Percentiles rank a stretch among this genome's conserved stretches.
Evolutionary conservation across 2,797 vertebrate species (phyloP).

Genomic region (Glyptemys insculpta): DNA sequence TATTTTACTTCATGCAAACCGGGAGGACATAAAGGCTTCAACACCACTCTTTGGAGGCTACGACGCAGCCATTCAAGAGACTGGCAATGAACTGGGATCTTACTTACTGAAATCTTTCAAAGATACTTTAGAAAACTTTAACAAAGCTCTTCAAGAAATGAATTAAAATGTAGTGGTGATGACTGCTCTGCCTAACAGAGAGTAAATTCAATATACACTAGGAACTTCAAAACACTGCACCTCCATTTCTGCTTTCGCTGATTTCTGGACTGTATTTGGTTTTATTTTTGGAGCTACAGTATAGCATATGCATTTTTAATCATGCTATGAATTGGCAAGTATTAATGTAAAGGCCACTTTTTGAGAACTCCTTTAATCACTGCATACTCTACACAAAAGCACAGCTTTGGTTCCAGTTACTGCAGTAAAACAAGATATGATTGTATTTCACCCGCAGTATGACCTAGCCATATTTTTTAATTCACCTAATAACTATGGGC

Average conservation of each 20-base stretch:
- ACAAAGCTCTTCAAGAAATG: constrained; percentile 73
- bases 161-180: constrained; percentile 29
- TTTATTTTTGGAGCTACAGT: background rate
- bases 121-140: constrained; percentile 88
- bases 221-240: background rate
- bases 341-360: background rate
- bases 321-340: background rate
- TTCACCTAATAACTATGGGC: background rate
- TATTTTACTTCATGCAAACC: constrained; percentile 86
- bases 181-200: background rate
- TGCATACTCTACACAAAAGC: constrained; percentile 2
- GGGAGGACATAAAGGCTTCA: constrained; percentile 86
- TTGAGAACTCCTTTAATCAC: background rate
- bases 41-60: constrained; percentile 91
- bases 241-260: background rate
- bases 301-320: background rate
- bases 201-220: background rate
- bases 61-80: constrained; percentile 93
- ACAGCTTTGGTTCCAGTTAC: background rate
- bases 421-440: background rate
- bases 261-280: background rate
- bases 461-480: background rate
- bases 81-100: constrained; percentile 90
- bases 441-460: background rate
- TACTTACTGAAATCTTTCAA: constrained; percentile 91